Evolutionary conservation across 1,140 invertebrate species (phyloP), one percentile per base, ranked within the genome.

Genomic region (Wasmannia auropunctata): DNA sequence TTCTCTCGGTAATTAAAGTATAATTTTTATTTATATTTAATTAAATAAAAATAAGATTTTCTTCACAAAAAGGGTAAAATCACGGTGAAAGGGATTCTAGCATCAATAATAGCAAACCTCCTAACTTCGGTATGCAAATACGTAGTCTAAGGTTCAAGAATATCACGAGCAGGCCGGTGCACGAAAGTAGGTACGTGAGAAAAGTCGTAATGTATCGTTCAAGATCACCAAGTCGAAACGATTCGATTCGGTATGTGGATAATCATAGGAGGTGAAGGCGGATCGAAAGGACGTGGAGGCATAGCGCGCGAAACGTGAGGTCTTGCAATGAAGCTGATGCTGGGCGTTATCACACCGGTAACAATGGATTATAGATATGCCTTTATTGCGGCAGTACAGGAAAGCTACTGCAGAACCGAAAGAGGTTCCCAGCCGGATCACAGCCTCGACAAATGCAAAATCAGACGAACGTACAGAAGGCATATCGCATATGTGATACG

Each of bases 211-310:
- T 88, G 70, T 19, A 77, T 81, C 60, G 87, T 70, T 81, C 62
- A 54, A 80, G 88, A 88, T 89, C 86, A 16, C 40, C 87, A 80
- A 75, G 69, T 80, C 83, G 83, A 89, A 89, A 70, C 69, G 60
- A 89, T 89, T 89, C 75, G 88, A 81, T 56, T 69, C 88, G 88
- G 60, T 86, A 63, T 51, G 74, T 31, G 51, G 74, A 88, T 80
- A 86, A 88, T 43, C 83, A 49, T 69, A 81, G 75, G 62, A 63
- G 76, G 46, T 49, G 34, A 79, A 69, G 46, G 62, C 31, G 62
- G 3, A 69, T 67, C 77, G 62, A 80, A 80, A 58, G 46, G 31
- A 22, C 49, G 60, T 46, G 62, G 87, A 22, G n/a, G 60, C 60
- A 46, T 16, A 31, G 25, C 51, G 67, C 22, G 77, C 11, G 40